Conservation (phyloP, 2,888 invertebrate genomes). For the Acleris literana region DNA sequence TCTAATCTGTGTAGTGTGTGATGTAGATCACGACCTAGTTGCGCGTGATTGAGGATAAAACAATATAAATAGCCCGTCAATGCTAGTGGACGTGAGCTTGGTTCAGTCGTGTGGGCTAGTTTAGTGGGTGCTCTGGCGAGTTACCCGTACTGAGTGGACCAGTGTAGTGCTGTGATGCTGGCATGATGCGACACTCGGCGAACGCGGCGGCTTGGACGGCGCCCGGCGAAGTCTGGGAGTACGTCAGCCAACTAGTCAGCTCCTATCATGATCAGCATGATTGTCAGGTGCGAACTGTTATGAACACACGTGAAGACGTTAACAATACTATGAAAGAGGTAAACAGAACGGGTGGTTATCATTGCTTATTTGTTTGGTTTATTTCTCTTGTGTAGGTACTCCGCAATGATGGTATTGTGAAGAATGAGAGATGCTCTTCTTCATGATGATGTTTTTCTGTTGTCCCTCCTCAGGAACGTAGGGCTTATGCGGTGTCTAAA, state of each 20-base stretch:
- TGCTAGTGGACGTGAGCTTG: slow-evolving; percentile 63
- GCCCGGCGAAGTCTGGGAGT: slow-evolving; percentile 87
- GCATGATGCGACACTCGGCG: slow-evolving; percentile 80
- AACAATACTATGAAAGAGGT: not conserved
- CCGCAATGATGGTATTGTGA: no score
- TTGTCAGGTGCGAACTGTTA: slow-evolving; percentile 63
- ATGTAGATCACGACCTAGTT: slow-evolving; percentile 81
- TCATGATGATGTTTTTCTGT: no score
- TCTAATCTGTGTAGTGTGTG: slow-evolving; percentile 65
- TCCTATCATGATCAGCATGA: slow-evolving; percentile 83
- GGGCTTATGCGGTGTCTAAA: no score
- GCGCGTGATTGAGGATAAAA: slow-evolving; percentile 81
- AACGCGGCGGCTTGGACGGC: slow-evolving; percentile 76
- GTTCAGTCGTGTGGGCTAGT: slow-evolving; percentile 50
- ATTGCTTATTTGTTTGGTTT: no score
- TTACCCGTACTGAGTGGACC: slow-evolving; percentile 27
- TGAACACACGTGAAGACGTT: not conserved
- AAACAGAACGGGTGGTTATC: no score
- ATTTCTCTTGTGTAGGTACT: no score
- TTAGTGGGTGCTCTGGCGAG: slow-evolving; percentile 46
- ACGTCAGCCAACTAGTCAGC: slow-evolving; percentile 86
- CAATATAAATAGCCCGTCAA: slow-evolving; percentile 82
- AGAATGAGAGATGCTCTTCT: no score
- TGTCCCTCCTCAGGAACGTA: no score
- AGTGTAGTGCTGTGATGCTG: slow-evolving; percentile 59